Base-by-base conservation (phyloP, 1,140 invertebrate genomes). In the Magallana gigas region DNA sequence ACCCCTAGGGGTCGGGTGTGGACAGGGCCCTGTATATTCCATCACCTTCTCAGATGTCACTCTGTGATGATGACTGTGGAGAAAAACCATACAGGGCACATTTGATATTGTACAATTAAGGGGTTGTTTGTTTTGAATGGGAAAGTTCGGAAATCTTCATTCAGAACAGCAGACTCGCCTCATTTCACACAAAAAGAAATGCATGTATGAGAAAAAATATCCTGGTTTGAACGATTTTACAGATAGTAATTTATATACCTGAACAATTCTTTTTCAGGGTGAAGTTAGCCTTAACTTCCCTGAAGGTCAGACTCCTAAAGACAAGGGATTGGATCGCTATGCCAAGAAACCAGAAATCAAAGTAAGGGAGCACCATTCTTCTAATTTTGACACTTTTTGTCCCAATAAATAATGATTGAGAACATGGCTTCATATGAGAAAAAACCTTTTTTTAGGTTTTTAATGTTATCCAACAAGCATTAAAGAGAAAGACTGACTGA, bases 301-400 rank as follows among this genome's bases (percentile, higher is more conserved):
- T 71, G 94, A 94, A 89, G 90, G 93, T 83, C 87, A 93, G 80
- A 87, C 92, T 9, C 85, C 93, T 56, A 93, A 90, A 60, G 94
- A 94, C 80, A 93, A 86, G 80, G 81, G 68, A 91, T 82, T 93
- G 93, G 93, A 91, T 93, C 86, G 96, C 94, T 95, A 96, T 91
- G 95, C 95, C 80, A 96, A 96, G 16, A 97, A 98, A 93, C 96
- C 97, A 5, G 97, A 98, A 95, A 99, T 99, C 90, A 95, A 97
- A 95, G 97, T 97, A 94, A 89, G 89, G 14, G 0, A 71, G 29
- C 18, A 29, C 1, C 14, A 48, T 48, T 48, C 2, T 5, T 48
- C 0, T 4, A 2, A 48, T 48, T 48, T 48, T 48, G 2, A 4
- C 36, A 48, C 36, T 48, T 4, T 48, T 48, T 48, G 36, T 48